Evolutionary conservation across 2,888 invertebrate genomes (phyloP).

Genomic region (Bhutanitis thaidina): DNA sequence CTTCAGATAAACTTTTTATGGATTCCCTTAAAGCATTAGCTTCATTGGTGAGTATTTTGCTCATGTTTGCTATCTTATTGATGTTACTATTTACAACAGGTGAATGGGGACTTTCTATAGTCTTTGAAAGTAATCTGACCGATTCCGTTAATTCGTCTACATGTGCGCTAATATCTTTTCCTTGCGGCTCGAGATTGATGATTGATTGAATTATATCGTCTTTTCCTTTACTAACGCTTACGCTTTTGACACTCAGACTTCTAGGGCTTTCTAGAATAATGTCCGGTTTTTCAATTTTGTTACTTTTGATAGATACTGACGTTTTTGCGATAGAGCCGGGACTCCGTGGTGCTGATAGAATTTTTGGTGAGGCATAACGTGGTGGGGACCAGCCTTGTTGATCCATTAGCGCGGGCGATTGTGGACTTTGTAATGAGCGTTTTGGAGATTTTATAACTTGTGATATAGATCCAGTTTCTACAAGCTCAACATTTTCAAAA

Average conservation of each 20-base stretch:
- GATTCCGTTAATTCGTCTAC: slow-evolving; percentile 46
- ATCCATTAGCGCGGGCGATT: slow-evolving; percentile 1
- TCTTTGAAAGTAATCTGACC: slow-evolving; percentile 39
- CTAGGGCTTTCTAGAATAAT: slow-evolving; percentile 22
- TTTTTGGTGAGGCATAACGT: background rate
- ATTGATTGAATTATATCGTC: slow-evolving; percentile 33
- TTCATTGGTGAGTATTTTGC: slow-evolving; percentile 60
- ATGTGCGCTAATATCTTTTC: slow-evolving; percentile 39
- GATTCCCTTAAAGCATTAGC: slow-evolving; percentile 62
- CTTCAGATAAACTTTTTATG: slow-evolving; percentile 55
- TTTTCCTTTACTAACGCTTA: slow-evolving; percentile 19
- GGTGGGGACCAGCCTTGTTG: background rate
- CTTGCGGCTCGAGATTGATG: slow-evolving; percentile 40
- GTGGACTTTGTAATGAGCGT: slow-evolving; percentile 20
- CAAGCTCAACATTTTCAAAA: background rate
- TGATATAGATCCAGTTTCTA: background rate
- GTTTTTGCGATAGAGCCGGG: slow-evolving; percentile 15
- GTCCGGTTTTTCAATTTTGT: slow-evolving; percentile 15
- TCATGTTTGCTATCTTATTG: slow-evolving; percentile 63
- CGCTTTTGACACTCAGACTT: slow-evolving; percentile 24
- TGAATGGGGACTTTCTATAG: slow-evolving; percentile 32
- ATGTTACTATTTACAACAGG: slow-evolving; percentile 47
- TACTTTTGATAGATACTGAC: slow-evolving; percentile 21
- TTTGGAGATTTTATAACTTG: slow-evolving; percentile 1
- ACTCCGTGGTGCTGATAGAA: background rate